A percentile compares a stretch with the other conserved stretches of the same genome.
phyloP scores from a whole-genome alignment of 1,140 invertebrate species.

The Pemphigus obesinymphae region DNA sequence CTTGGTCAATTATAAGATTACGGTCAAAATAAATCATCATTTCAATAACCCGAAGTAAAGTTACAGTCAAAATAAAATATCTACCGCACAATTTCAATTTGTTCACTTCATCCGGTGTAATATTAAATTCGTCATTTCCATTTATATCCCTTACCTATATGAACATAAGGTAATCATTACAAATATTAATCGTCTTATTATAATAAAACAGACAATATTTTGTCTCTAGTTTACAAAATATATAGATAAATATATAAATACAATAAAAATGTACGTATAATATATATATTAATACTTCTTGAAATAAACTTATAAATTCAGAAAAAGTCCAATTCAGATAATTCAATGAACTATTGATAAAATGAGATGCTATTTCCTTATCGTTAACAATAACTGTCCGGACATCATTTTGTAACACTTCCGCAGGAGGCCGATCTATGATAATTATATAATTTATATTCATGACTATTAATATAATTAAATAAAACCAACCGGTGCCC shows the following conservation, averaged over 20 bases:
- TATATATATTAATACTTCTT: too few species aligned
- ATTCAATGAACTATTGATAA: conserved; percentile 9
- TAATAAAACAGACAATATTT: background rate
- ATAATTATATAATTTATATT: too few species aligned
- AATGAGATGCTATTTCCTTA: background rate
- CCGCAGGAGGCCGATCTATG: background rate
- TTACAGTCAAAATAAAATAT: background rate
- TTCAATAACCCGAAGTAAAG: conserved; percentile 29
- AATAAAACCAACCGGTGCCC: background rate
- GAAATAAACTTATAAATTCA: conserved; percentile 13
- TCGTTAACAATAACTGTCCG: background rate
- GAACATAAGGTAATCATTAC: background rate
- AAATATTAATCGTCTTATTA: background rate
- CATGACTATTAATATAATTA: background rate
- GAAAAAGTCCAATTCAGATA: conserved; percentile 24
- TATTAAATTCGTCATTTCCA: background rate
- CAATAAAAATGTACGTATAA: background rate
- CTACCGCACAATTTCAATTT: background rate
- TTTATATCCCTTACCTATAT: background rate
- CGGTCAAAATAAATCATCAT: conserved; percentile 19
- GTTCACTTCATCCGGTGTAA: background rate
- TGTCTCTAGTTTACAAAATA: too few species aligned
- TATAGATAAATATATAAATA: background rate
- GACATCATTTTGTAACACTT: conserved; percentile 3
- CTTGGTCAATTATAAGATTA: background rate